A percentile compares a stretch with the other conserved stretches of the same genome.
These are phyloP conservation scores for Eupithecia centaureata DNA, from an alignment of 2,888 invertebrate species.

Conservation along the genomic window DNA sequence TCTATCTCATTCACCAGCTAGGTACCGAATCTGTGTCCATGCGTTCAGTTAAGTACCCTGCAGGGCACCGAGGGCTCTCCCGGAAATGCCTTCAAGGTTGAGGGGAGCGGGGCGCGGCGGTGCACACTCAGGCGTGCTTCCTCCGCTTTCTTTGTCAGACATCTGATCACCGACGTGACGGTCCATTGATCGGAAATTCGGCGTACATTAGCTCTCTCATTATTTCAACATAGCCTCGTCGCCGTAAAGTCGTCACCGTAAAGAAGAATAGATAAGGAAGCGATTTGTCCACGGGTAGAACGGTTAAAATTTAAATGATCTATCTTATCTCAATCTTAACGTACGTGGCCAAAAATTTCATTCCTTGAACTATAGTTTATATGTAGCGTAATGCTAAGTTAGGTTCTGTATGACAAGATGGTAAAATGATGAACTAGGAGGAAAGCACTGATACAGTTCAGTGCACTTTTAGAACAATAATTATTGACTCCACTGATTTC, in stretches of 20 bases:
- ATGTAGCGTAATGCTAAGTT: too few species aligned
- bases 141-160: background rate
- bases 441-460: too few species aligned
- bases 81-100: constrained; percentile 44
- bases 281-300: background rate
- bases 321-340: too few species aligned
- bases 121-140: constrained; percentile 36
- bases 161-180: background rate
- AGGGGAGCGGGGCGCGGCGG: constrained; percentile 30
- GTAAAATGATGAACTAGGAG: too few species aligned
- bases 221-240: background rate
- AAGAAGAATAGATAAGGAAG: too few species aligned
- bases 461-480: too few species aligned
- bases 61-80: constrained; percentile 15
- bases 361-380: too few species aligned
- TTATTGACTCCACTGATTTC: too few species aligned
- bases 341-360: too few species aligned
- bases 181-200: background rate
- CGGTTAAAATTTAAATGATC: too few species aligned
- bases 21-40: background rate
- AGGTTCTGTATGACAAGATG: too few species aligned
- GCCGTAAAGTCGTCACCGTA: background rate
- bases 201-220: background rate
- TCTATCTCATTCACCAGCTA: too few species aligned
- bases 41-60: background rate